Evolutionary conservation across 2,797 vertebrate genomes (phyloP), one percentile per base, ranked within the genome.

Genomic region (Buceros bicornis): DNA sequence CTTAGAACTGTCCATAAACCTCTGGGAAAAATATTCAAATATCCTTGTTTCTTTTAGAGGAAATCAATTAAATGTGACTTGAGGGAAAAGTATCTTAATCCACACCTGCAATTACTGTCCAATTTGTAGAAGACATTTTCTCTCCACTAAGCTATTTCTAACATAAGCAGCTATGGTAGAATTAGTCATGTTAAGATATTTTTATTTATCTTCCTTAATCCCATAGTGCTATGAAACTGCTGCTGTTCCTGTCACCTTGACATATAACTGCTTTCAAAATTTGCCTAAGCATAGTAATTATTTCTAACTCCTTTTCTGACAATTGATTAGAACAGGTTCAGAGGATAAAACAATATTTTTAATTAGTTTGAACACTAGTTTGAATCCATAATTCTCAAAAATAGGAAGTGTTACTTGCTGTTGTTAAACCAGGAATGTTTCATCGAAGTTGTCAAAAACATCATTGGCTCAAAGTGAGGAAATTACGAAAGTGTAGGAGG

Each of bases 311-410:
- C 8, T 60, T 21, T 93, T 93, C 76, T 90, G 73, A 92, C 65
- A 87, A 54, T 87, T 83, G 42, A 83, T 93, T 91, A 89, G 48
- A 91, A 69, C 5, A 40, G 5, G 26, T 91, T 96, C 60, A 74
- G 57, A 92, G 72, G 45, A 94, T 57, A 91, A 94, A 95, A 80
- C 18, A 85, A 15, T 33, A 37, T 5, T 85, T 93, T 93, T 77
- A 71, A 93, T 88, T 82, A 74, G 10, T 53, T 50, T 80, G 62
- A 92, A 79, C 6, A 51, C 69, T 54, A 70, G 26, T 82, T 85
- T 84, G 60, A 93, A 78, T 56, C 24, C 40, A 71, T 78, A 92
- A 61, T 72, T 17, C 33, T 82, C 67, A 37, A 87, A 94, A 92
- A 87, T 26, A 67, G 20, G 56, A 94, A 88, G 53, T 69, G 43